Base-by-base conservation (phyloP, 2,888 invertebrate species). In the Drosophila stalkeri region DNA sequence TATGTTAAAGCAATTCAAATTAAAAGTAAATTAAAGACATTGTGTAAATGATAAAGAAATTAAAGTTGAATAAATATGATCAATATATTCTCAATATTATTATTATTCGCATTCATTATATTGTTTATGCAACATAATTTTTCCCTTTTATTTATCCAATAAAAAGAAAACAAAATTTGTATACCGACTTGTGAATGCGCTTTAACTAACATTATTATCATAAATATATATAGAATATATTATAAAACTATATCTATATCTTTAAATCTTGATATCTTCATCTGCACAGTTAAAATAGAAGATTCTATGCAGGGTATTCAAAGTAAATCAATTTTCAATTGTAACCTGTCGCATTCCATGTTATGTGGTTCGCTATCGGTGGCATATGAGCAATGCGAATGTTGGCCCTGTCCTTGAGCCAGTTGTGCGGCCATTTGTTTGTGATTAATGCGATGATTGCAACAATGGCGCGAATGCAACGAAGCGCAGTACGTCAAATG, bases 391-490 rank as follows among this genome's bases (percentile, higher is more conserved):
- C 54, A 70, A 78, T 59, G 44, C 35, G 52, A 52, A 20, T 5
- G 35, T 9, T 67, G 67, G 57, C 56, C 49, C 27, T 56, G 81
- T 65, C 81, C 79, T 80, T 80, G 81, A 80, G 79, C 81, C 77
- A 73, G 67, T 73, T 64, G 57, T 64, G 64, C 51, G 51, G 33
- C 62, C 76, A 64, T 81, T 72, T 79, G 81, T 75, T 73, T 78
- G 79, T 89, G 85, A 86, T 88, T 86, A 85, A 85, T 86, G 89
- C 86, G 80, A 74, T 69, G 75, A 79, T 75, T 64, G 59, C 67
- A 68, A 68, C 80, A 80, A 80, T 67, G 62, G 51, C 56, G 74
- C 44, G 71, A 73, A 83, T 78, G 85, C 85, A 86, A 69, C 85
- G 64, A 76, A 69, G 82, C 86, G 76, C 73, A 75, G 79, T 76